phyloP scores from a whole-genome alignment of 2,797 vertebrate species.

The Triplophysa yarkandensis region DNA sequence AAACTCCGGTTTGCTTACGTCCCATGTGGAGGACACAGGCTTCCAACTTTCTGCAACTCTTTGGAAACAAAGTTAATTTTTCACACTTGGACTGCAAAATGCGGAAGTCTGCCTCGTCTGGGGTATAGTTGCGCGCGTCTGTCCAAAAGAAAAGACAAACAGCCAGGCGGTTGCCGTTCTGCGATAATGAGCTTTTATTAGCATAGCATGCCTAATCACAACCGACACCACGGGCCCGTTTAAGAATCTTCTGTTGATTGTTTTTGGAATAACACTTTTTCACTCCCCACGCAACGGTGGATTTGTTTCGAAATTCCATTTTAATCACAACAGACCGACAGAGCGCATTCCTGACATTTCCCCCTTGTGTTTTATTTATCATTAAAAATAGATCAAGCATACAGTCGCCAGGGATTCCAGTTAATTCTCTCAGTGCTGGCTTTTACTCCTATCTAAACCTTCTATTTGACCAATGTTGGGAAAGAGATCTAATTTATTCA shows the following conservation, averaged over 20 bases:
- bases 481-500: conserved; percentile 72
- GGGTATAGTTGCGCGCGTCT: conserved; percentile 8
- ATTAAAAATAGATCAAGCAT: conserved; percentile 58
- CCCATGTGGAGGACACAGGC: conserved; percentile 40
- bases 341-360: conserved; percentile 12
- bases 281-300: conserved; percentile 49
- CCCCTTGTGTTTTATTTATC: conserved; percentile 53
- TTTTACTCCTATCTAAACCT: conserved; percentile 28
- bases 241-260: conserved; percentile 45
- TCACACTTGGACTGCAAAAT: conserved; percentile 45
- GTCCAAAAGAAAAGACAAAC: conserved; percentile 20
- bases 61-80: conserved; percentile 55
- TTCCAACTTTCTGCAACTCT: conserved; percentile 50
- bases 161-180: conserved; percentile 28
- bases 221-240: conserved; percentile 52
- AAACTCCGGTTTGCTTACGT: conserved; percentile 45
- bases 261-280: conserved; percentile 39
- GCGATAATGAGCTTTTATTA: conserved; percentile 62
- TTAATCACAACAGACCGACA: conserved; percentile 53
- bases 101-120: conserved; percentile 40
- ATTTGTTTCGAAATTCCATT: conserved; percentile 49
- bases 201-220: conserved; percentile 57
- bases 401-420: conserved; percentile 48
- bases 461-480: conserved; percentile 60
- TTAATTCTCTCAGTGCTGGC: conserved; percentile 36